These are phyloP conservation scores for Aldrovandia affinis DNA, from an alignment of 2,797 vertebrate species.

Conservation along the genomic window DNA sequence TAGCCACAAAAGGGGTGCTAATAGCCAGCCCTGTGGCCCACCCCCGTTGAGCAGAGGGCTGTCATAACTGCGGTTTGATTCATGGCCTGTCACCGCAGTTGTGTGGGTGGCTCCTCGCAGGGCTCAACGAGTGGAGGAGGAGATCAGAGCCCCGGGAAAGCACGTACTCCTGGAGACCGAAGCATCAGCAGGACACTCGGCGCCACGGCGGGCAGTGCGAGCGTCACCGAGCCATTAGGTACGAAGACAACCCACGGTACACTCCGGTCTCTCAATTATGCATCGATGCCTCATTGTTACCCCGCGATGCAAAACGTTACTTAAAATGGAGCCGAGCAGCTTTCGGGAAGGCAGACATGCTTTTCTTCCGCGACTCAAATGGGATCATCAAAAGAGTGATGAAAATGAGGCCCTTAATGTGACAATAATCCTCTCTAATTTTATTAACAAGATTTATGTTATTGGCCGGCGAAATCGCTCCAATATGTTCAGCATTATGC, in stretches of 20 bases:
- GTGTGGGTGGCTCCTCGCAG: slow-evolving; percentile 26
- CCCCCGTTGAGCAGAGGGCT: slow-evolving; percentile 25
- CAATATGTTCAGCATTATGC: slow-evolving; percentile 61
- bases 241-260: not conserved
- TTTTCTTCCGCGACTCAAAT: slow-evolving; percentile 49
- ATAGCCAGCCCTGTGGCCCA: slow-evolving; percentile 27
- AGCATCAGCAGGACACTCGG: not conserved
- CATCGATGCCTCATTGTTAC: not conserved
- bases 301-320: not conserved
- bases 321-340: not conserved
- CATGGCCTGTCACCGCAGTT: slow-evolving; percentile 38
- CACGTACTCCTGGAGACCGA: not conserved
- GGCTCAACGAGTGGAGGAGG: slow-evolving; percentile 43
- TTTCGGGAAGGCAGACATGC: slow-evolving; percentile 21
- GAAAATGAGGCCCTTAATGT: slow-evolving; percentile 56
- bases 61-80: slow-evolving; percentile 44
- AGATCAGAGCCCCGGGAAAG: not conserved
- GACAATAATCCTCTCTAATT: slow-evolving; percentile 74
- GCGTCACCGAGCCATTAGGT: not conserved
- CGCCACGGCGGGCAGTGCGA: not conserved
- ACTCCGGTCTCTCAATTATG: not conserved
- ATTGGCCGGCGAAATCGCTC: slow-evolving; percentile 63
- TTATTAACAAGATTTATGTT: slow-evolving; percentile 68
- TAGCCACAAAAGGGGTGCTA: slow-evolving; percentile 38
- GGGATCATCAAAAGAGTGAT: slow-evolving; percentile 64